Base-by-base conservation (phyloP, 2,888 invertebrate species). In the Lepeophtheirus nordmannii region DNA sequence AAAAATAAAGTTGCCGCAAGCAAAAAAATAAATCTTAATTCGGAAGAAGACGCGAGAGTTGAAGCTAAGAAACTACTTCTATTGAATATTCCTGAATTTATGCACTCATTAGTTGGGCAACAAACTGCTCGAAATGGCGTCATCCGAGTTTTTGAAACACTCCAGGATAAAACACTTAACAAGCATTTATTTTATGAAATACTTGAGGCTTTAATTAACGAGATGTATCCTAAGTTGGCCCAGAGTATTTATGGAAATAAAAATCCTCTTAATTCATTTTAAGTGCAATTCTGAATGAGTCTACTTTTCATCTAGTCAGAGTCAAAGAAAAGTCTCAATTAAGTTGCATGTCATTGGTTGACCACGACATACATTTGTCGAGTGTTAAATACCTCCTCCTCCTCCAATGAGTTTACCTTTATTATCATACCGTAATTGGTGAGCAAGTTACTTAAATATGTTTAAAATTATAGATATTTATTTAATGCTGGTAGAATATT, bases 161-260 rank as follows among this genome's bases (percentile, higher is more conserved):
- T 91, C 70, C 92, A 92, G 76, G 84, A 89, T 76, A 83, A 83
- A 69, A 82, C 83, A 72, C 84, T 89, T 73, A 92, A 92, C 76
- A 91, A 91, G 74, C 90, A 91, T 73, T 78, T 92, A 58, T 86
- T 90, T 78, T 91, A 91, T 78, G 91, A 68, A 17, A 14, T 72
- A 12, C 40, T 73, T 56, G 72, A 73, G 68, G 68, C 70, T 17
- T 70, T 73, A 63, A 67, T 72, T 12, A 70, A 71, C 63, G 71
- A 72, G 67, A 69, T 72, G 66, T 71, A 69, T 53, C 72, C 72
- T 12, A 71, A 72, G 68, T 64, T 71, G 12, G 30, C 30, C 30
- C 30, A 30, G 7, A 23, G 17, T 69, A 62, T 30, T 30, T 30
- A 30, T 30, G 30, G 30, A 30, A 30, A 30, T 30, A 30, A 30